A percentile compares a stretch with the other conserved stretches of the same genome.
These are phyloP conservation scores for Marcusenius ussheri DNA, from an alignment of 2,113 vertebrate species.

Conservation along the genomic window DNA sequence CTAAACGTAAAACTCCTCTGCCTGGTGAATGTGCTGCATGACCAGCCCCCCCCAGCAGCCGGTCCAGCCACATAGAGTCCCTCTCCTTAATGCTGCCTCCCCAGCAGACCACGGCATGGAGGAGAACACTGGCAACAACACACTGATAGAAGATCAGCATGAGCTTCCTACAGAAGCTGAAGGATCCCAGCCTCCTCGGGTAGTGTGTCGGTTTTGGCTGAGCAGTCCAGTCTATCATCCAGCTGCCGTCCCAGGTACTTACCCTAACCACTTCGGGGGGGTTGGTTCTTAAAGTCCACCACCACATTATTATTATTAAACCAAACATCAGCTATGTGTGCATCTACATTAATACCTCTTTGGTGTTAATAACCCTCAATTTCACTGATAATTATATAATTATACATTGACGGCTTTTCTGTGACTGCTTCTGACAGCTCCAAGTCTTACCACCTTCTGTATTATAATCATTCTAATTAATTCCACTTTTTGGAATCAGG, in stretches of 20 bases:
- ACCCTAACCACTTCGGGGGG: background rate
- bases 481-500: conserved; percentile 14
- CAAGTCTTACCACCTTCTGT: conserved; percentile 20
- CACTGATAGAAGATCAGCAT: background rate
- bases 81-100: no score
- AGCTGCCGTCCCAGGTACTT: background rate
- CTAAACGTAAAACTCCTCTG: background rate
- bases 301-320: background rate
- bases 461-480: conserved; percentile 29
- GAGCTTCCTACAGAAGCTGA: background rate
- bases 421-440: background rate
- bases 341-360: conserved; percentile 7
- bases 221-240: background rate
- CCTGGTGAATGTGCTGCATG: background rate
- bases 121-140: background rate
- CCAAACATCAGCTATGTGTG: background rate
- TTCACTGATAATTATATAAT: conserved; percentile 2
- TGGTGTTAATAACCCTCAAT: conserved; percentile 26
- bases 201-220: background rate
- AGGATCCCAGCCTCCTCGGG: background rate
- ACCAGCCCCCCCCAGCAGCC: no score
- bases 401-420: background rate
- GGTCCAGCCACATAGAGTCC: no score
- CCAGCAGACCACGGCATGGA: no score
- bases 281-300: background rate